Evolutionary conservation across 1,140 invertebrate species (phyloP).

Genomic region (Drosophila bocqueti): DNA sequence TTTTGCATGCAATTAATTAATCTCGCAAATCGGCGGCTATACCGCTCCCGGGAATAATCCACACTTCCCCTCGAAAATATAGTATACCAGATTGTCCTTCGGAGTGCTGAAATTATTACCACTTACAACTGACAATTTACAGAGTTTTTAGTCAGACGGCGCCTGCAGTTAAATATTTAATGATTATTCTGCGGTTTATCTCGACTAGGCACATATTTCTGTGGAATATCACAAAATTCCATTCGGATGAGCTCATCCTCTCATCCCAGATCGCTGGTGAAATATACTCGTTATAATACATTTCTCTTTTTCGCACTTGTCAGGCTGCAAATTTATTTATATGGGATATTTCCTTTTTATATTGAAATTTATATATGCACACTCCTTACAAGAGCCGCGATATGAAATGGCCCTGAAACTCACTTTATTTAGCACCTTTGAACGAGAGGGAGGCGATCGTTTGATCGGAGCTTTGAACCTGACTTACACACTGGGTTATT

Average conservation of each 20-base stretch:
- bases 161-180: conserved; percentile 46
- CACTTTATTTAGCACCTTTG: conserved; percentile 63
- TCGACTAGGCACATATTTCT: conserved; percentile 20
- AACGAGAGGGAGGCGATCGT: not conserved
- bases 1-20: conserved; percentile 75
- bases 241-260: conserved; percentile 48
- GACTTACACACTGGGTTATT: conserved; percentile 17
- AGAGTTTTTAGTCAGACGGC: conserved; percentile 30
- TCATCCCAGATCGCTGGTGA: not conserved
- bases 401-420: conserved; percentile 42
- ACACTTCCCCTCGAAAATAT: conserved; percentile 10
- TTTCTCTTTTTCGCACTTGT: conserved; percentile 66
- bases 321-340: conserved; percentile 55
- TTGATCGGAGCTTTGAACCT: conserved; percentile 65
- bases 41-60: conserved; percentile 8
- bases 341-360: conserved; percentile 62
- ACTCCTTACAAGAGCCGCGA: conserved; percentile 29
- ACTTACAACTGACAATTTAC: conserved; percentile 48
- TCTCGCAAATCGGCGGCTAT: conserved; percentile 31
- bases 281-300: conserved; percentile 34
- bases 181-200: conserved; percentile 27
- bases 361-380: conserved; percentile 40
- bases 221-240: conserved; percentile 60
- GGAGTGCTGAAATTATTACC: conserved; percentile 28
- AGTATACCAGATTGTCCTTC: conserved; percentile 13